Conservation (phyloP, 2,113 vertebrate species). For the Phalacrocorax aristotelis region DNA sequence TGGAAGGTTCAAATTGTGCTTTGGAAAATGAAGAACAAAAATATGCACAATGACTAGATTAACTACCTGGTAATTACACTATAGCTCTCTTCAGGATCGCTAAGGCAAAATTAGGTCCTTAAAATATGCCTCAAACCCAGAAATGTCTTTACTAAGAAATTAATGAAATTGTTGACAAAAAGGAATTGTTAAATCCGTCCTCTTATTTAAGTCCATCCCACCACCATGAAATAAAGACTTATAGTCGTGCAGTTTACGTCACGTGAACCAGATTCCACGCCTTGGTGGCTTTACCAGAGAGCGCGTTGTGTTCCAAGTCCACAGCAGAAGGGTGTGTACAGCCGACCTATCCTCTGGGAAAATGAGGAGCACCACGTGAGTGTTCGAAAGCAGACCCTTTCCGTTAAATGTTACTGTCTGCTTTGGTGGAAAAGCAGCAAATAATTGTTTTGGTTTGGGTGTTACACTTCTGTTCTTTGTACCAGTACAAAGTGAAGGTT, state of each 20-base stretch:
- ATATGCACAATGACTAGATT: not conserved
- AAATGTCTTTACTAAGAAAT: not conserved
- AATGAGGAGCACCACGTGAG: accelerated
- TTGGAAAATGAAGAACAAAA: conserved; percentile 19
- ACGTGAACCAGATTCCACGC: not conserved
- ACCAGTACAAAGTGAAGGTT: not conserved
- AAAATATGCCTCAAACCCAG: not conserved
- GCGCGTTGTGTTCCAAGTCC: not conserved
- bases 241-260: not conserved
- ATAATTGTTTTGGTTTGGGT: not conserved
- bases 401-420: accelerated
- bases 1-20: not conserved
- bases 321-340: accelerated
- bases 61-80: not conserved
- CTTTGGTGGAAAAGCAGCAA: not conserved
- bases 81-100: not conserved
- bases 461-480: not conserved
- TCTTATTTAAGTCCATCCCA: not conserved
- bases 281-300: not conserved
- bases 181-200: not conserved
- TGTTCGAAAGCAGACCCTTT: not conserved
- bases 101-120: conserved; percentile 6
- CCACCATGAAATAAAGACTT: not conserved
- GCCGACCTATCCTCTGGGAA: not conserved
- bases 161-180: not conserved